phyloP scores from a whole-genome alignment of 2,888 invertebrate species.

The Ceramica pisi region DNA sequence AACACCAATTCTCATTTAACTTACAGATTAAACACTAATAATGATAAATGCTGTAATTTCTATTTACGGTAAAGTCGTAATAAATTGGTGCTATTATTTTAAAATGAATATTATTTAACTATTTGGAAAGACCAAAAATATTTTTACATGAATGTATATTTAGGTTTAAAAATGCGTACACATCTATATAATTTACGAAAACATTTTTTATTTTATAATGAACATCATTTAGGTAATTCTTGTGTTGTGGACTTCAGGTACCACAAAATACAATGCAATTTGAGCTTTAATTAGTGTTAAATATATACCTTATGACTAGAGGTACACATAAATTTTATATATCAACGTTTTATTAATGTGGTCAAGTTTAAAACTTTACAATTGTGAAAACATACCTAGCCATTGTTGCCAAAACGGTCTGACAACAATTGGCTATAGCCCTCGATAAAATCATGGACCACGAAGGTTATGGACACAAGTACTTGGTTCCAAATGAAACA shows the following conservation, averaged over 20 bases:
- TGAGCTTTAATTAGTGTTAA: slow-evolving; percentile 54
- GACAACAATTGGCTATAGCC: background rate
- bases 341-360: slow-evolving; percentile 2
- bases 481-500: background rate
- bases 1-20: slow-evolving; percentile 7
- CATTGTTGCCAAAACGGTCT: background rate
- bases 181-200: slow-evolving; percentile 42
- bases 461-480: background rate
- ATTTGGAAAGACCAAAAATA: slow-evolving; percentile 12
- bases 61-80: slow-evolving; percentile 5
- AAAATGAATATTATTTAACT: slow-evolving; percentile 20
- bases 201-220: slow-evolving; percentile 45
- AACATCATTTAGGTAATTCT: slow-evolving; percentile 51
- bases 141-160: slow-evolving; percentile 28
- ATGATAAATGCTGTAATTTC: slow-evolving; percentile 31
- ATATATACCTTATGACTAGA: slow-evolving; percentile 72
- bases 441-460: background rate
- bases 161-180: slow-evolving; percentile 45
- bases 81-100: slow-evolving; percentile 29
- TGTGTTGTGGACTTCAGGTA: slow-evolving; percentile 38
- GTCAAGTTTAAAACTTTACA: slow-evolving; percentile 5
- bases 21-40: slow-evolving; percentile 11
- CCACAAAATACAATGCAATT: slow-evolving; percentile 42
- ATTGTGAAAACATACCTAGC: background rate
- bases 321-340: slow-evolving; percentile 31